A percentile compares a stretch with the other conserved stretches of the same genome.
These are phyloP conservation scores for Meriones unguiculatus DNA, from an alignment of 2,113 vertebrate species.

Conservation along the genomic window DNA sequence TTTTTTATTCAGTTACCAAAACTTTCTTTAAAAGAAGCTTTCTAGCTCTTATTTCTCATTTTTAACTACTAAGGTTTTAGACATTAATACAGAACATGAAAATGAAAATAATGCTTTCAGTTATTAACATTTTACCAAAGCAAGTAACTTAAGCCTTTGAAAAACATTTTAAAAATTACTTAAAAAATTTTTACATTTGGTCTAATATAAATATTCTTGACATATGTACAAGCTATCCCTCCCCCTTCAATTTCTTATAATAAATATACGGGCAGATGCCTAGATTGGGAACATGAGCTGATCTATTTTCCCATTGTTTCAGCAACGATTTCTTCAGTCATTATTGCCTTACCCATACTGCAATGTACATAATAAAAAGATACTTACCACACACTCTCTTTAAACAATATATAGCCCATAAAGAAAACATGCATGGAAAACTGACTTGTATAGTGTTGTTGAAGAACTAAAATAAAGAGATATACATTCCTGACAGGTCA, in stretches of 20 bases:
- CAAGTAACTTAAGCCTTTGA: slow-evolving; percentile 20
- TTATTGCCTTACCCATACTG: neutral
- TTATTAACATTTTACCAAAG: slow-evolving; percentile 2
- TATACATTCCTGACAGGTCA: neutral
- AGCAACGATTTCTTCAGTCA: neutral
- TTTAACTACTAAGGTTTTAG: slow-evolving; percentile 50
- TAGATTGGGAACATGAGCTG: neutral
- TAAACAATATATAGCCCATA: neutral
- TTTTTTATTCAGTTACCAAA: slow-evolving; percentile 56
- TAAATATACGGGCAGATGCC: neutral
- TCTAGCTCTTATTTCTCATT: neutral
- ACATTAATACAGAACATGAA: slow-evolving; percentile 46
- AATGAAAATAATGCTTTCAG: slow-evolving; percentile 55
- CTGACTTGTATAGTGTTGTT: neutral
- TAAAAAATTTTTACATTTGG: neutral
- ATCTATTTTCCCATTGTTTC: slow-evolving; percentile 5
- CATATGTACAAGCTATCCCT: neutral
- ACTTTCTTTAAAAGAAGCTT: slow-evolving; percentile 32
- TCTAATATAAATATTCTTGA: neutral
- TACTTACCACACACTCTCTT: neutral
- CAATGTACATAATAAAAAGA: slow-evolving; percentile 3
- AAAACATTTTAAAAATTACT: slow-evolving; percentile 28
- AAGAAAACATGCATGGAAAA: neutral
- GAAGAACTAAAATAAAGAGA: neutral
- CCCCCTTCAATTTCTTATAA: neutral